phyloP scores from a whole-genome alignment of 2,113 vertebrate genomes.

The Glaucomys volans region DNA sequence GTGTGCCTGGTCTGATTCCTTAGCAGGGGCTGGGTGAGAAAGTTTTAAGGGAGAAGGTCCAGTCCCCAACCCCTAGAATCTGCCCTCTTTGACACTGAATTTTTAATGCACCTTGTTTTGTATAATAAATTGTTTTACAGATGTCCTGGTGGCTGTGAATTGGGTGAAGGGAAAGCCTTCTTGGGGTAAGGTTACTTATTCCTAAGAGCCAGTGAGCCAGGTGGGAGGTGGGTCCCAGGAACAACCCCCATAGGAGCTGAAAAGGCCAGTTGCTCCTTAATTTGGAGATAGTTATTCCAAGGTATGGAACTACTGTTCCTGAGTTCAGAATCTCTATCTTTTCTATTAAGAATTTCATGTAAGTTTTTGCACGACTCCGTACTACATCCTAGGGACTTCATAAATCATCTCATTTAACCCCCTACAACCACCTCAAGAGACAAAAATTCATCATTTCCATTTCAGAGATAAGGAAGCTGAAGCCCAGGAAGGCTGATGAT shows the following conservation, averaged over 20 bases:
- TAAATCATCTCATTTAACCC: not conserved
- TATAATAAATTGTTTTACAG: slow-evolving; percentile 82
- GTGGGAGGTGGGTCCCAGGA: not conserved
- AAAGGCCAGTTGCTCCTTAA: not conserved
- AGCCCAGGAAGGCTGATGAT: not conserved
- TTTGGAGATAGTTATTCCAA: slow-evolving; percentile 16
- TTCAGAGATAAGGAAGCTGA: slow-evolving; percentile 15
- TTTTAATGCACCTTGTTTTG: slow-evolving; percentile 79
- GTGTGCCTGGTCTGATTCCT: not conserved
- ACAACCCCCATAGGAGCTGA: not conserved
- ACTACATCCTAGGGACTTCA: not conserved
- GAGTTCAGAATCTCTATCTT: not conserved
- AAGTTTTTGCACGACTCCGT: not conserved
- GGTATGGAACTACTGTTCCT: not conserved
- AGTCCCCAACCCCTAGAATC: slow-evolving; percentile 9
- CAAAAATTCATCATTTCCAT: not conserved
- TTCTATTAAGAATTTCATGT: not conserved
- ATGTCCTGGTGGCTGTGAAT: slow-evolving; percentile 55
- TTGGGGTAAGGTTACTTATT: not conserved
- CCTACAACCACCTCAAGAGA: not conserved
- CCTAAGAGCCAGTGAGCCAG: not conserved
- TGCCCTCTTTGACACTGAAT: slow-evolving; percentile 67
- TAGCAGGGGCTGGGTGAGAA: not conserved
- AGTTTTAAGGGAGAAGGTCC: slow-evolving; percentile 38
- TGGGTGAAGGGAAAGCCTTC: not conserved